Evolutionary conservation across 2,113 vertebrate species (phyloP).

Genomic region (Nothoprocta pentlandii): DNA sequence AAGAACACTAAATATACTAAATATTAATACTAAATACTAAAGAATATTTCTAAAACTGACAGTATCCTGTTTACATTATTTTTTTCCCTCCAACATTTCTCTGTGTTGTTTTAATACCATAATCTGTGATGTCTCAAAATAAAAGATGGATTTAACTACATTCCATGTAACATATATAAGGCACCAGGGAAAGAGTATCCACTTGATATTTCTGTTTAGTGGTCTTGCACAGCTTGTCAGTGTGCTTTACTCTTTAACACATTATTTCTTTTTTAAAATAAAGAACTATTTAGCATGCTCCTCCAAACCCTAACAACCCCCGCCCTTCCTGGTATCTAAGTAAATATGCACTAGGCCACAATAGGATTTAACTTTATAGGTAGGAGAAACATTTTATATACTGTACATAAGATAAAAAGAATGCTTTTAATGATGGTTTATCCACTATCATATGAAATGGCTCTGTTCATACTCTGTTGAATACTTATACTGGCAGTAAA

Average conservation of each 20-base stretch:
- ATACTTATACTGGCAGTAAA: background rate
- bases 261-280: background rate
- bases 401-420: background rate
- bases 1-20: background rate
- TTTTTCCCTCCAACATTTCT: background rate
- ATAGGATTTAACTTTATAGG: background rate
- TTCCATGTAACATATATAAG: background rate
- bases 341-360: background rate
- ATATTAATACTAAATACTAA: too few species aligned
- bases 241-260: background rate
- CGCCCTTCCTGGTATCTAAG: background rate
- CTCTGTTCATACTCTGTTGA: background rate
- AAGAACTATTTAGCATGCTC: background rate
- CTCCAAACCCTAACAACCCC: too few species aligned
- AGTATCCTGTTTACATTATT: background rate
- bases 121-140: background rate
- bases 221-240: fast-evolving
- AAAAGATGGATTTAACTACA: background rate
- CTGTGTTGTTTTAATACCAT: too few species aligned
- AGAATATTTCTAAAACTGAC: background rate
- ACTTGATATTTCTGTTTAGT: background rate
- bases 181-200: background rate
- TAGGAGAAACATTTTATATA: background rate
- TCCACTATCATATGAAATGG: background rate
- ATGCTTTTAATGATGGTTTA: background rate